Base-by-base conservation (phyloP, 2,888 invertebrate genomes). In the Macaria notata region DNA sequence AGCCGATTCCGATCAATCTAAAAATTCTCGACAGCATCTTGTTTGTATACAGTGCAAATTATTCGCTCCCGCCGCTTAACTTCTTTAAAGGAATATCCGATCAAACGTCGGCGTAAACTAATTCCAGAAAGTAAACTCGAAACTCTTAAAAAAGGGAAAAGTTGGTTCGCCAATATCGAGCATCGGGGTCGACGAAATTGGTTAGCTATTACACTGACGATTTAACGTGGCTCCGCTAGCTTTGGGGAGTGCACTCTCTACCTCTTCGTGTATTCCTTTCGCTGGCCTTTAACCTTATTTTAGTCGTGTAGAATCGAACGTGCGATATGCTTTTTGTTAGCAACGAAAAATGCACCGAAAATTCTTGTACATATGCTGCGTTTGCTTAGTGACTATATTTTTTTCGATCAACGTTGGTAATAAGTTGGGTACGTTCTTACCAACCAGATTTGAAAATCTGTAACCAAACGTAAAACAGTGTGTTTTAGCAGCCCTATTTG, bases 81-180 rank as follows among this genome's bases (percentile, higher is more conserved):
- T 81, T 84, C 83, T 84, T 88, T 84, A 88, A 83, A 83, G 84
- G 86, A 86, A 87, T 90, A 87, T 83, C 84, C 83, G 84, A 90
- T 90, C 86, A 88, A 90, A 89, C 86, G 84, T 78, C 72, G 79
- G 75, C 76, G 88, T 84, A 89, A 89, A 91, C 91, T 88, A 89
- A 91, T 90, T 89, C 79, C 86, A 75, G 63, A 70, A 82, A 83
- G 88, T 83, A 86, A 90, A 90, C 88, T 88, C 78, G 73, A 78
- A 84, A 82, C 83, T 83, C 79, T 70, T 78, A 78, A 86, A 84
- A 80, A 75, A 73, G 68, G 19, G 74, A 82, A 83, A 86, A 78
- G 62, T 71, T 68, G 68, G 55, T 64, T 66, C 57, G 64, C 78
- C 79, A 77, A 81, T 79, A 83, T 83, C 81, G 77, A 79, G 31